Conservation (phyloP, 1,140 invertebrate genomes). For the Hesperophylax magnus region DNA sequence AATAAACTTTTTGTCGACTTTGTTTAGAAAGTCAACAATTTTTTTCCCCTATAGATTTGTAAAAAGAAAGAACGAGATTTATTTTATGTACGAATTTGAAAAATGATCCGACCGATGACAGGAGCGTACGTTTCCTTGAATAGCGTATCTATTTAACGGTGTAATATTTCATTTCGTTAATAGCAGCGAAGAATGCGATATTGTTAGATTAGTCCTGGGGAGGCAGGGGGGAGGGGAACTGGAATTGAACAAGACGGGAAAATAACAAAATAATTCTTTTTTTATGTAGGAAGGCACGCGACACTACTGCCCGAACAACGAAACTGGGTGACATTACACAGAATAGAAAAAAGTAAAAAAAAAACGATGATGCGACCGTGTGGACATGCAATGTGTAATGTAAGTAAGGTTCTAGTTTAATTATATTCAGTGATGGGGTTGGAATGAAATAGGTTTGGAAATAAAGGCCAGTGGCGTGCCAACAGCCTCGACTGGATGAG, state of each 20-base stretch:
- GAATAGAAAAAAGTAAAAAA: conserved; percentile 17
- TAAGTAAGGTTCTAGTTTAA: conserved; percentile 6
- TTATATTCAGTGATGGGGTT: neutral
- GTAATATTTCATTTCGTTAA: conserved; percentile 45
- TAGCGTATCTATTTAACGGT: conserved; percentile 39
- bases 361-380: conserved; percentile 6
- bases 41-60: neutral
- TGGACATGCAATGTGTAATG: conserved; percentile 31
- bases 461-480: neutral
- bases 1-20: neutral
- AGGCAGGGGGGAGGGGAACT: neutral
- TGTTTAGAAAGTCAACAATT: neutral
- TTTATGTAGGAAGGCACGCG: conserved; percentile 44
- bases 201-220: conserved; percentile 19
- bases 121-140: neutral
- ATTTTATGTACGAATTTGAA: conserved; percentile 5
- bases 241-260: conserved; percentile 17
- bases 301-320: conserved; percentile 16
- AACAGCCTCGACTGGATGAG: neutral
- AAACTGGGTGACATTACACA: conserved; percentile 22
- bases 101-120: neutral
- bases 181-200: conserved; percentile 26
- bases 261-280: conserved; percentile 35
- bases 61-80: neutral
- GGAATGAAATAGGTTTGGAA: no score